Conservation (phyloP, 2,888 invertebrate species). For the Erebia epiphron region DNA sequence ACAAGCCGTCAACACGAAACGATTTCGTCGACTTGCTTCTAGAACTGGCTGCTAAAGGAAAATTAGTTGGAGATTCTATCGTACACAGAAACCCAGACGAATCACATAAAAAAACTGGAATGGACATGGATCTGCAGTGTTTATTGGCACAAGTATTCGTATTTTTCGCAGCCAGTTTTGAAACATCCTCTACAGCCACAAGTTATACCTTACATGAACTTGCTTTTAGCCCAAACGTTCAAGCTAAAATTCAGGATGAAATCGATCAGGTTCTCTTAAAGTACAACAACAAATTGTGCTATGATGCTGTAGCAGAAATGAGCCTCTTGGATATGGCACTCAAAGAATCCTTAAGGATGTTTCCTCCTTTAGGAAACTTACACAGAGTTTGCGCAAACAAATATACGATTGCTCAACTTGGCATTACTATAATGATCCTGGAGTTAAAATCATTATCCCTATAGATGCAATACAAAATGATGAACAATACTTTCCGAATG, state of each 20-base stretch:
- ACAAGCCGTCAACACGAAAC: slow-evolving; percentile 54
- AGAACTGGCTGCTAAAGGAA: slow-evolving; percentile 54
- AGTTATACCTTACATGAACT: slow-evolving; percentile 65
- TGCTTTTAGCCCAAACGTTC: slow-evolving; percentile 64
- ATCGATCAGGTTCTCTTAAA: slow-evolving; percentile 60
- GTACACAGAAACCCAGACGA: slow-evolving; percentile 56
- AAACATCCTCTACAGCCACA: slow-evolving; percentile 70
- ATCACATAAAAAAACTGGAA: slow-evolving; percentile 49
- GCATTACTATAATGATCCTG: slow-evolving; percentile 59
- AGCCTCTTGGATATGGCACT: slow-evolving; percentile 53
- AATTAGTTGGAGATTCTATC: slow-evolving; percentile 61
- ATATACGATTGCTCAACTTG: slow-evolving; percentile 50
- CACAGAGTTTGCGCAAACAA: slow-evolving; percentile 54
- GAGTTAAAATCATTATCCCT: slow-evolving; percentile 59
- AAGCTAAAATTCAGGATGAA: slow-evolving; percentile 60
- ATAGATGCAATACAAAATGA: slow-evolving; percentile 63
- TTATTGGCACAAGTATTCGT: slow-evolving; percentile 62
- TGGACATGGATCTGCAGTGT: slow-evolving; percentile 53
- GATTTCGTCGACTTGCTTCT: slow-evolving; percentile 56
- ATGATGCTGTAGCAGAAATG: slow-evolving; percentile 62
- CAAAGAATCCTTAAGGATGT: slow-evolving; percentile 61
- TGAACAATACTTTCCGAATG: slow-evolving; percentile 59
- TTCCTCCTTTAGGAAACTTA: slow-evolving; percentile 58
- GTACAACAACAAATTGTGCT: slow-evolving; percentile 59
- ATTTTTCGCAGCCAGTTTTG: slow-evolving; percentile 73